Percentiles rank a stretch among this genome's conserved stretches.
phyloP scores from a whole-genome alignment of 2,797 vertebrate genomes.

The Gambusia yucatana region DNA sequence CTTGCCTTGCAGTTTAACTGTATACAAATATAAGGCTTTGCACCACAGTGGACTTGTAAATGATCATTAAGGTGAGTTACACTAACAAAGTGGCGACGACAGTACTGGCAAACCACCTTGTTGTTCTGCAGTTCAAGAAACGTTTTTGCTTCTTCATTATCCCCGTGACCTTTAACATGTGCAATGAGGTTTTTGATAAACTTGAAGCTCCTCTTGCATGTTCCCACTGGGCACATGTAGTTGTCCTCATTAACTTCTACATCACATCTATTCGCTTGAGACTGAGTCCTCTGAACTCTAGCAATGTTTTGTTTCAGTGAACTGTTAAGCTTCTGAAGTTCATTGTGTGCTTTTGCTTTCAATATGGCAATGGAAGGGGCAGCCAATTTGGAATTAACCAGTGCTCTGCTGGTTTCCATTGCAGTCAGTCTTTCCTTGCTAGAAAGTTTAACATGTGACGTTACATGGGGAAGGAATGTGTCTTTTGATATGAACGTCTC shows the following conservation, averaged over 20 bases:
- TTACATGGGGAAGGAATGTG: constrained; percentile 92
- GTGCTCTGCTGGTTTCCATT: constrained; percentile 90
- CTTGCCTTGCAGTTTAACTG: constrained; percentile 96
- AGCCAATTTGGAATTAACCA: constrained; percentile 84
- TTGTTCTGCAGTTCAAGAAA: constrained; percentile 97
- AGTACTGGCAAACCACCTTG: constrained; percentile 98
- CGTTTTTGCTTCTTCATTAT: constrained; percentile 91
- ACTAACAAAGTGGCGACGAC: constrained; percentile 93
- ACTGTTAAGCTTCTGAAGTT: constrained; percentile 72
- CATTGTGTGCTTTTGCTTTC: constrained; percentile 88
- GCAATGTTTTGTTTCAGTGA: constrained; percentile 80
- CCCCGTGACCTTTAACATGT: constrained; percentile 91
- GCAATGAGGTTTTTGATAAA: constrained; percentile 96
- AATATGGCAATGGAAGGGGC: constrained; percentile 74
- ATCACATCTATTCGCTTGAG: constrained; percentile 71
- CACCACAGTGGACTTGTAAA: constrained; percentile 95
- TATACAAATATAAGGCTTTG: constrained; percentile 95
- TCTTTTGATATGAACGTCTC: constrained; percentile 94
- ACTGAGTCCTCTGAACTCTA: constrained; percentile 74
- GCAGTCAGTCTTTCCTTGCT: constrained; percentile 94
- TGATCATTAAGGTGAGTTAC: constrained; percentile 96
- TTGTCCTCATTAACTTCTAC: constrained; percentile 81
- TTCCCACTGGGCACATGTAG: constrained; percentile 80
- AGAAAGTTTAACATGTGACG: constrained; percentile 93
- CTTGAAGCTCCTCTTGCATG: constrained; percentile 93